These are phyloP conservation scores for Ceratothoa steindachneri DNA, from an alignment of 2,888 invertebrate genomes.

Conservation along the genomic window DNA sequence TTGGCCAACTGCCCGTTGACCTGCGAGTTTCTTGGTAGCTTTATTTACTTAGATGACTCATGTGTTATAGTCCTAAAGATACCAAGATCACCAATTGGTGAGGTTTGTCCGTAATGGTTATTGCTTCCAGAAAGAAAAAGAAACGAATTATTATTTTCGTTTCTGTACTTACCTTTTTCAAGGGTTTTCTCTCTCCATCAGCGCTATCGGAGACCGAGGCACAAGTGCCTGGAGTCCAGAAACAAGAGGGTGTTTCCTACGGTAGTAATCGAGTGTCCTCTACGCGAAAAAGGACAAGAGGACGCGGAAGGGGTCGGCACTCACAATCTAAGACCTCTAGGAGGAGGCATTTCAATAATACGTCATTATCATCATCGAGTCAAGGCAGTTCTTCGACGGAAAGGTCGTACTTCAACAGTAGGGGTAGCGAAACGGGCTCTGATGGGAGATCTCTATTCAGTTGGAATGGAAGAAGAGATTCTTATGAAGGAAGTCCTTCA, in stretches of 20 bases:
- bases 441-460: conserved; percentile 21
- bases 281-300: neutral
- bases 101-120: neutral
- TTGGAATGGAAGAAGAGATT: conserved; percentile 26
- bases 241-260: neutral
- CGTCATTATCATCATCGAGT: neutral
- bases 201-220: neutral
- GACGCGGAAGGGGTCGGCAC: neutral
- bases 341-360: neutral
- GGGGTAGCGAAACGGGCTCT: conserved; percentile 1
- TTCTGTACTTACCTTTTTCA: too few species aligned
- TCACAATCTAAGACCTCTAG: neutral
- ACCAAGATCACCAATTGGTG: neutral
- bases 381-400: neutral
- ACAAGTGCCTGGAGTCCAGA: neutral
- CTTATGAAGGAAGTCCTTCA: neutral
- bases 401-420: conserved; percentile 22
- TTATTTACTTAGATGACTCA: too few species aligned
- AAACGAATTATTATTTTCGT: too few species aligned
- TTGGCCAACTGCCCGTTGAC: too few species aligned
- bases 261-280: neutral
- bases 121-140: too few species aligned
- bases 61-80: too few species aligned
- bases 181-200: too few species aligned
- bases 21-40: too few species aligned